Percentiles rank a stretch among this genome's conserved stretches.
phyloP scores from a whole-genome alignment of 2,888 invertebrate species.

The Drosophila yooni region DNA sequence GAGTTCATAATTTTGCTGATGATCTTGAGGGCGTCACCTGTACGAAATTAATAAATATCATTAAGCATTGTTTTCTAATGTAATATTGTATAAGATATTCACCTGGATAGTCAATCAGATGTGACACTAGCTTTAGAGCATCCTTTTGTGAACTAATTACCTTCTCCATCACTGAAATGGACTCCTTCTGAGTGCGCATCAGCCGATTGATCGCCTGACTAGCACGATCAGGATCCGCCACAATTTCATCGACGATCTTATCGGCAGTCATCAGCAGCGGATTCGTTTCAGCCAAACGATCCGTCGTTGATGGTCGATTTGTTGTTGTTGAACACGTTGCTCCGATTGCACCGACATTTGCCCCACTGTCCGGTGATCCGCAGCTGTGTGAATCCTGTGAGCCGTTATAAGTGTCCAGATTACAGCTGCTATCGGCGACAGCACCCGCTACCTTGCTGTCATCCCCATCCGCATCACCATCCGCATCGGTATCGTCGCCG shows the following conservation, averaged over 20 bases:
- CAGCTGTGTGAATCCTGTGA: constrained; percentile 83
- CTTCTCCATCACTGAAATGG: constrained; percentile 82
- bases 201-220: constrained; percentile 83
- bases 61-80: neutral
- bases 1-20: constrained; percentile 85
- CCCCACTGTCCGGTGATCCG: constrained; percentile 80
- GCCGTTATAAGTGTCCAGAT: constrained; percentile 54
- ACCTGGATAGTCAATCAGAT: constrained; percentile 84
- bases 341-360: constrained; percentile 36
- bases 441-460: constrained; percentile 53
- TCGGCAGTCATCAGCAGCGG: constrained; percentile 81
- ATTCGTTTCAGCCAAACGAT: constrained; percentile 57
- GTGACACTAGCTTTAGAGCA: constrained; percentile 84
- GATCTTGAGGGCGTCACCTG: constrained; percentile 84
- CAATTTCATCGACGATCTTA: constrained; percentile 84
- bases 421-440: constrained; percentile 65
- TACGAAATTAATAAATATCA: constrained; percentile 1
- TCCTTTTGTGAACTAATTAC: constrained; percentile 84
- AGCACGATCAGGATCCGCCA: constrained; percentile 83
- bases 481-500: constrained; percentile 45
- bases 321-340: constrained; percentile 47
- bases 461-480: constrained; percentile 29
- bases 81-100: constrained; percentile 8
- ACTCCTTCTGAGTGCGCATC: constrained; percentile 84
- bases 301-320: constrained; percentile 33